Evolutionary conservation across 2,797 vertebrate species (phyloP).

Genomic region (Clarias pachynema): DNA sequence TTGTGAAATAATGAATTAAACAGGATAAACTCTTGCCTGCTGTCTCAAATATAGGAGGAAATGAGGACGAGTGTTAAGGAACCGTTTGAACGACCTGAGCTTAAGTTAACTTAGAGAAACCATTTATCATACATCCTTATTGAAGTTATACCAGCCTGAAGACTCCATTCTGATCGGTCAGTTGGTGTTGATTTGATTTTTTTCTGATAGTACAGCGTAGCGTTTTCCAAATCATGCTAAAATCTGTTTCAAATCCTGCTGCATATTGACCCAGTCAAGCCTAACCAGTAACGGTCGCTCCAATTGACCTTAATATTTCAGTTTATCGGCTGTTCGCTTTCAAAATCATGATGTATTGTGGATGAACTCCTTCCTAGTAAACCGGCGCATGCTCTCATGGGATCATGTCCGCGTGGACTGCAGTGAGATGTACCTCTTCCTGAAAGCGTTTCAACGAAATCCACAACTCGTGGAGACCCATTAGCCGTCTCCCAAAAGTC

Average conservation of each 20-base stretch:
- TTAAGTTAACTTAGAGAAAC: neutral
- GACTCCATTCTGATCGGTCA: neutral
- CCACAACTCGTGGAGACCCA: slow-evolving; percentile 10
- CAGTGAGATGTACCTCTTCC: neutral
- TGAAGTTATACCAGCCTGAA: neutral
- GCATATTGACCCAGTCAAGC: neutral
- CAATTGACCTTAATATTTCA: slow-evolving; percentile 26
- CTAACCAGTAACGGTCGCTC: neutral
- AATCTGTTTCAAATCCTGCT: neutral
- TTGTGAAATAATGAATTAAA: no score
- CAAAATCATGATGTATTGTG: neutral
- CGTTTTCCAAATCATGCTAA: neutral
- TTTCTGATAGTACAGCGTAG: no score
- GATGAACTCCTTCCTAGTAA: slow-evolving; percentile 28
- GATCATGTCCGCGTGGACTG: neutral
- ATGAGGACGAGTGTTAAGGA: no score
- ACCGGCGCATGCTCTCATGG: neutral
- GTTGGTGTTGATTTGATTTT: no score
- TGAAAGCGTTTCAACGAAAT: neutral
- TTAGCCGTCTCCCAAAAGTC: slow-evolving; percentile 23
- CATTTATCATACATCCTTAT: neutral
- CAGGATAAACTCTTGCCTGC: no score
- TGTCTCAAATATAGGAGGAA: no score
- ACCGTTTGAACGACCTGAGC: neutral
- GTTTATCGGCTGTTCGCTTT: neutral